A percentile compares a stretch with the other conserved stretches of the same genome.
Evolutionary conservation across 2,888 invertebrate genomes (phyloP).

Genomic region (Zonitis immaculata): DNA sequence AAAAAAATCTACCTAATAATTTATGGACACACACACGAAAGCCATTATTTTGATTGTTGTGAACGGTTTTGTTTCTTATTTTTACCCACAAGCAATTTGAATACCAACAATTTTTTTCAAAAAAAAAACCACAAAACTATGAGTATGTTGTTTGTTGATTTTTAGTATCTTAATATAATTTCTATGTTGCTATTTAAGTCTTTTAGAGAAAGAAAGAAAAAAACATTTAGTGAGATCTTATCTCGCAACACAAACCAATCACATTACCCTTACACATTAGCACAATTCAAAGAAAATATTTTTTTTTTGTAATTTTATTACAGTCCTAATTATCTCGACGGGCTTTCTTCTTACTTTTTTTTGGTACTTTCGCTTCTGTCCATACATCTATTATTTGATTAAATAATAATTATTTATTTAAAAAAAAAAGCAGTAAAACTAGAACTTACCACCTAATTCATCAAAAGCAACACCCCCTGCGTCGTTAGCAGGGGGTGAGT

Average conservation of each 20-base stretch:
- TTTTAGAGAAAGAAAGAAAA: constrained; percentile 16
- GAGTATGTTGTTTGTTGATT: constrained; percentile 15
- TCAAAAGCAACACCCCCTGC: constrained; percentile 53
- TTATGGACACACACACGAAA: constrained; percentile 7
- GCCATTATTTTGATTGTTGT: constrained; percentile 17
- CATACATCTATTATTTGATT: constrained; percentile 57
- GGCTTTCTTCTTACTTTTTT: constrained; percentile 73
- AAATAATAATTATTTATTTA: neutral
- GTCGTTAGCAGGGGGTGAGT: constrained; percentile 19
- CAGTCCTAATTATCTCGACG: constrained; percentile 61
- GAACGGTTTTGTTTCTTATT: too few species aligned
- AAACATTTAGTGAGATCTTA: constrained; percentile 36
- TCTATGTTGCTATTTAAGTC: constrained; percentile 30
- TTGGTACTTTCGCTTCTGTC: constrained; percentile 69
- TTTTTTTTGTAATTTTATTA: constrained; percentile 11
- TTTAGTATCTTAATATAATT: neutral
- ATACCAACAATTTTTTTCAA: neutral
- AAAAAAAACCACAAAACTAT: too few species aligned
- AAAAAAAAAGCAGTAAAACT: neutral
- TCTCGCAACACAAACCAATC: constrained; percentile 41
- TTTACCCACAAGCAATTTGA: neutral
- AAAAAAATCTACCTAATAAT: neutral
- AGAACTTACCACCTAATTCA: constrained; percentile 55
- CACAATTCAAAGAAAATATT: constrained; percentile 11
- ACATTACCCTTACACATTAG: constrained; percentile 32